phyloP scores from a whole-genome alignment of 2,888 invertebrate species.

The Mycalesis mineus region DNA sequence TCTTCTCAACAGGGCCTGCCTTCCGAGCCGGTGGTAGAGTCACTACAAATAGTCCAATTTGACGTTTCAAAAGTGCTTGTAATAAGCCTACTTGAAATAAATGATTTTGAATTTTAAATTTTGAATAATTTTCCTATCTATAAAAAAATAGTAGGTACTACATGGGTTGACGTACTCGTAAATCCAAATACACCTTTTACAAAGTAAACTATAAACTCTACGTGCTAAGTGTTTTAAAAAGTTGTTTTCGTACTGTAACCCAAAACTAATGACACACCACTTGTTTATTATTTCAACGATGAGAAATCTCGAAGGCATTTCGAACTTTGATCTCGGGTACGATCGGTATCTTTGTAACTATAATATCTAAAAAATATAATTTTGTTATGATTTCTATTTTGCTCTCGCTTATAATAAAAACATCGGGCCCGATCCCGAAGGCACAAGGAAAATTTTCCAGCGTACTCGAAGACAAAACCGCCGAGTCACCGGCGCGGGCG shows the following conservation, averaged over 20 bases:
- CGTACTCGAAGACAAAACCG: slow-evolving; percentile 48
- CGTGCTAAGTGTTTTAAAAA: background rate
- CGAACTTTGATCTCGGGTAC: slow-evolving; percentile 12
- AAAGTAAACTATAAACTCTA: too few species aligned
- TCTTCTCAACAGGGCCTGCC: too few species aligned
- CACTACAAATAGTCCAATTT: too few species aligned
- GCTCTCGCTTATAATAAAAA: slow-evolving; percentile 28
- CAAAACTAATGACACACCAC: background rate
- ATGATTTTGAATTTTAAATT: too few species aligned
- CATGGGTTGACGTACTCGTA: too few species aligned
- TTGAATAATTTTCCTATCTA: too few species aligned
- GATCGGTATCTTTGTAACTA: slow-evolving; percentile 14
- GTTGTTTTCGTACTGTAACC: background rate
- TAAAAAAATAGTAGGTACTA: too few species aligned
- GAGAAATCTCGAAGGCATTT: slow-evolving; percentile 3
- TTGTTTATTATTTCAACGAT: slow-evolving; percentile 9
- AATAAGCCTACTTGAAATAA: too few species aligned
- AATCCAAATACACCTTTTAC: too few species aligned
- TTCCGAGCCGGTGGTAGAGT: too few species aligned
- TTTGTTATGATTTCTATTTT: slow-evolving; percentile 30
- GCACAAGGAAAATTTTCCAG: slow-evolving; percentile 56
- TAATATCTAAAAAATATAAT: slow-evolving; percentile 20
- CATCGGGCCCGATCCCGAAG: slow-evolving; percentile 26
- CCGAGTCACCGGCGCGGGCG: slow-evolving; percentile 69
- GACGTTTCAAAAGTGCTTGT: too few species aligned